Base-by-base conservation (phyloP, 2,797 vertebrate species). In the Heliangelus exortis region DNA sequence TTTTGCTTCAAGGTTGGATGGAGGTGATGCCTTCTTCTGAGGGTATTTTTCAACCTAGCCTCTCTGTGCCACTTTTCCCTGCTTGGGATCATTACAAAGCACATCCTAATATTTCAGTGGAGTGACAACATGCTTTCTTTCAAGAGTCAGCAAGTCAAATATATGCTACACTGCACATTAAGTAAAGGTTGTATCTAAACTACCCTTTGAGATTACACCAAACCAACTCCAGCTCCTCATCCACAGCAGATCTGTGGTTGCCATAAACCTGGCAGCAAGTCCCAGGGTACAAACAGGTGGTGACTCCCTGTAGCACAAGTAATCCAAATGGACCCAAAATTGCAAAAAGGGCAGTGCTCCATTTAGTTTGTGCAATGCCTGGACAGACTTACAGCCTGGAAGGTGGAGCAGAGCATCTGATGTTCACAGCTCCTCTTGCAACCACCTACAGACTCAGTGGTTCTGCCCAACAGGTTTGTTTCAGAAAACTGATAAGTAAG, bases 261-360 rank as follows among this genome's bases (percentile, higher is more conserved):
- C 4, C 4, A 10, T 7, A 29, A 72, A 12, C 22, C 59, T 7
- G 14, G 36, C 12, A 17, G 20, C 21, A 51, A 71, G 62, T 26
- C 62, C 34, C 17, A 23, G 18, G 18, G 4, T 7, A 18, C 16
- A 55, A 51, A 36, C 39, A 41, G 34, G 34, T 36, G 34, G 34
- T 36, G 34, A 36, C 34, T 36, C 34, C 34, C 34, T 9, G 34
- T 36, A 36, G 34, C 34, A 36, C 34, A 36, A 36, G 8, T 36
- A 36, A 34, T n/a, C 21, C 50, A 26, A 53, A 45, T 0, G 1
- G n/a, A 66, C 10, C 41, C 45, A 39, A 28, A 31, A 11, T 1
- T 6, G 25, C 10, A 26, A 45, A 51, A 16, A 80, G 0, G 5
- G 8, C 41, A 48, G 2, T 4, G 4, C 10, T 55, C 10, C 13